These are phyloP conservation scores for Brachionus sp. DNA, from an alignment of 1,140 invertebrate species.

Conservation along the genomic window DNA sequence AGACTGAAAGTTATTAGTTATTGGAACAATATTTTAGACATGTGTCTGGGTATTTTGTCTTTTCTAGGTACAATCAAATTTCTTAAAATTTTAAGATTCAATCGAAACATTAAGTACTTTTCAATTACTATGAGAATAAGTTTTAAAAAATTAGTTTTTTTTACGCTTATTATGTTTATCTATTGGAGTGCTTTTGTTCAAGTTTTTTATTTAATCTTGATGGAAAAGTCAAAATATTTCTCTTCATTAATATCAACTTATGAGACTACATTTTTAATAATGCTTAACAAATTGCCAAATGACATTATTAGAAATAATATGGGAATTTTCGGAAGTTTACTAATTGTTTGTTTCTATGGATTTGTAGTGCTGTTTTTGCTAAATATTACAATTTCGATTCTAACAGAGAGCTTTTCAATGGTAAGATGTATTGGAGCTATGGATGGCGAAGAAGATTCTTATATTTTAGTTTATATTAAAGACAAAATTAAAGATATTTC, in stretches of 20 bases:
- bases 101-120: not conserved
- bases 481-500: not conserved
- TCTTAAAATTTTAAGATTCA: conserved; percentile 9
- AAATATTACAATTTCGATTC: not conserved
- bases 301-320: not conserved
- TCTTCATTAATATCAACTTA: not conserved
- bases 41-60: not conserved
- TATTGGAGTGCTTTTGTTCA: conserved; percentile 15
- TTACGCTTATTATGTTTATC: not conserved
- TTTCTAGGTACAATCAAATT: conserved; percentile 27
- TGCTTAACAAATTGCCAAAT: not conserved
- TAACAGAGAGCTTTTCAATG: conserved; percentile 3
- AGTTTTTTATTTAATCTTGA: not conserved
- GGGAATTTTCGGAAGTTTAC: not conserved
- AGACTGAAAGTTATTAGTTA: conserved; percentile 47
- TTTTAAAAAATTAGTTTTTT: not conserved
- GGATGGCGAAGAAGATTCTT: not conserved
- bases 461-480: not conserved
- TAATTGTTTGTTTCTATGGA: not conserved
- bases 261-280: conserved; percentile 13
- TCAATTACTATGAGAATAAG: not conserved
- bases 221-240: not conserved
- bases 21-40: not conserved
- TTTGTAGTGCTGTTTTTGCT: not conserved
- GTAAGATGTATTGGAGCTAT: not conserved